Base-by-base conservation (phyloP, 2,888 invertebrate genomes). In the Sinelater perroti region DNA sequence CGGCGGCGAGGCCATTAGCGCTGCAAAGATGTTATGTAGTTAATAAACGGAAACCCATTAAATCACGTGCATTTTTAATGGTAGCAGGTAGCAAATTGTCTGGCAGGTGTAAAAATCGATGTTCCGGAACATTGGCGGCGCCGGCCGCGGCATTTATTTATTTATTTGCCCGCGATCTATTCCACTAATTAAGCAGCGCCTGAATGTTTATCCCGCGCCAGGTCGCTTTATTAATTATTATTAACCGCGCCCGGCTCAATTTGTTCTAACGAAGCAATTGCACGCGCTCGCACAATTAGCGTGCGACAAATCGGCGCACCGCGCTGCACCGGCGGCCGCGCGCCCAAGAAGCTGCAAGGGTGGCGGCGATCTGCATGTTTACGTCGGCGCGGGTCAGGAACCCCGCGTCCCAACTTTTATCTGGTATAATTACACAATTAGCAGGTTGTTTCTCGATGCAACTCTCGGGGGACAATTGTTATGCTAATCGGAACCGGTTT, bases 401-500 rank as follows among this genome's bases (percentile, higher is more conserved):
- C 47, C 55, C 42, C 31, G 14, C 31, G 21, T 30, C 35, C 38
- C 38, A 42, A 51, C 26, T 31, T 55, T 44, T 36, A 60, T 55
- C 55, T 52, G 40, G 36, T 42, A 49, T 75, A 75, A 75, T 74
- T 75, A 72, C 72, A 73, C 75, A 77, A 76, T 77, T 77, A 76
- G 76, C 76, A 78, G 77, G 77, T 76, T 75, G 76, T 76, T 75
- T 72, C 70, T 71, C 67, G 72, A 70, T 67, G 66, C 67, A 67
- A 67, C 66, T 57, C 63, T 55, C 47, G 65, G 72, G 71, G 74
- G 74, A 75, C 77, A 76, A 78, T 78, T 78, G 78, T 78, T 78
- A 78, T 78, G 78, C 72, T 77, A 77, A 77, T 77, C 71, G 67
- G 26, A 76, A 76, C 78, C 76, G 77, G 76, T 78, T 76, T 73